Conservation (phyloP, 92 coral and sea anemone species). For the Zoanthus solanderi region DNA sequence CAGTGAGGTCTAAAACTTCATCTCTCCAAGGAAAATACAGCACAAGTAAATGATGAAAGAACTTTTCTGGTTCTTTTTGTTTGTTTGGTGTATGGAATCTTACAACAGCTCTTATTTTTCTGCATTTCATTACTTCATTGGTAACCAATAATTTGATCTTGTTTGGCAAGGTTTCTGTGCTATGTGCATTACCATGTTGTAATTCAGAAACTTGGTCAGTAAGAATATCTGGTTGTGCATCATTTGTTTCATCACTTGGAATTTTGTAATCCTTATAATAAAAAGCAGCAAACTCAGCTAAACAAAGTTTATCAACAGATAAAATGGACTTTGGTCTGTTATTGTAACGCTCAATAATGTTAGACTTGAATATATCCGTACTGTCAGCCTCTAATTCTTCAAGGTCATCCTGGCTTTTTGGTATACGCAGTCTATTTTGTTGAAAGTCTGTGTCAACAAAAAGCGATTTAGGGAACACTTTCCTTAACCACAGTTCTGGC, state of each 20-base stretch:
- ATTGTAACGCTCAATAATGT: background rate
- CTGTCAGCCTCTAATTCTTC: background rate
- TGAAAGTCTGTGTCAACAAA: background rate
- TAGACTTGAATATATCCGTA: background rate
- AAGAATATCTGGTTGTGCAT: background rate
- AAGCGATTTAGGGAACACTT: background rate
- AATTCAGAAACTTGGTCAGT: slow-evolving; percentile 32
- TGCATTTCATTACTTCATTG: slow-evolving; percentile 40
- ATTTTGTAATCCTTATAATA: background rate
- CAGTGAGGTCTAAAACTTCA: too few relatives aligned
- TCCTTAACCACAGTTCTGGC: too few relatives aligned
- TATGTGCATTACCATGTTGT: background rate
- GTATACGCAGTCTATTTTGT: too few relatives aligned
- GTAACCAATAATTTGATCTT: slow-evolving; percentile 43
- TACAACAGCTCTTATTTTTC: slow-evolving; percentile 48
- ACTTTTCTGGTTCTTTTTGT: background rate
- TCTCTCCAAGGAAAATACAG: slow-evolving; percentile 32
- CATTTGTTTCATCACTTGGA: background rate
- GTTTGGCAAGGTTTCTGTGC: slow-evolving; percentile 26
- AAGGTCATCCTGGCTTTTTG: too few relatives aligned
- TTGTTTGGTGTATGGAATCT: slow-evolving; percentile 58
- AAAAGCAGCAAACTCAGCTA: background rate
- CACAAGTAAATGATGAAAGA: slow-evolving; percentile 62
- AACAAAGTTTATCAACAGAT: background rate
- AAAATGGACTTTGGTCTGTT: background rate